Evolutionary conservation across 2,113 vertebrate genomes (phyloP).

Genomic region (Prunella himalayana): DNA sequence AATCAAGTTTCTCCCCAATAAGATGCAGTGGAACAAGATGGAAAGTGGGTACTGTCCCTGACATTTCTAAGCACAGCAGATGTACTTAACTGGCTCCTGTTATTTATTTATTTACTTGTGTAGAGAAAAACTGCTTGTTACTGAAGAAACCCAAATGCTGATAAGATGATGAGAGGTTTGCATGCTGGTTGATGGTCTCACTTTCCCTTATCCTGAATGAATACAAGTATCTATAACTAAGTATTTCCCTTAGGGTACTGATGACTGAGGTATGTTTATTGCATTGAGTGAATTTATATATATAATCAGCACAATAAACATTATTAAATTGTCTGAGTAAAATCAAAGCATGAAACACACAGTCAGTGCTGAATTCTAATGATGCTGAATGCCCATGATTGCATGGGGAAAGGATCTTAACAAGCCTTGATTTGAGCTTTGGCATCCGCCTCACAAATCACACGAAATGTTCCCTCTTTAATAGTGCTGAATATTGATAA

Average conservation of each 20-base stretch:
- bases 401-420: conserved; percentile 69
- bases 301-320: conserved; percentile 75
- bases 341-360: conserved; percentile 66
- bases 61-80: neutral
- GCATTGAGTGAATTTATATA: conserved; percentile 67
- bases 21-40: neutral
- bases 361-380: conserved; percentile 72
- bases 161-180: conserved; percentile 56
- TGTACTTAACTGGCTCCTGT: neutral
- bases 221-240: conserved; percentile 55
- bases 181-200: conserved; percentile 45
- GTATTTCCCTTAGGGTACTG: conserved; percentile 50
- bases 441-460: conserved; percentile 73
- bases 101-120: conserved; percentile 5
- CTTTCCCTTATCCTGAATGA: conserved; percentile 29
- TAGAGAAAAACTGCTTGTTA: neutral
- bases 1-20: neutral
- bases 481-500: conserved; percentile 78
- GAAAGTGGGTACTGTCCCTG: neutral
- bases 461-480: conserved; percentile 63
- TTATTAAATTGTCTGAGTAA: conserved; percentile 73
- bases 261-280: conserved; percentile 61
- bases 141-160: conserved; percentile 4
- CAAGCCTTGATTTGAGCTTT: conserved; percentile 70
- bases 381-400: conserved; percentile 60